phyloP scores from a whole-genome alignment of 2,113 vertebrate species.

The Piaya cayana region DNA sequence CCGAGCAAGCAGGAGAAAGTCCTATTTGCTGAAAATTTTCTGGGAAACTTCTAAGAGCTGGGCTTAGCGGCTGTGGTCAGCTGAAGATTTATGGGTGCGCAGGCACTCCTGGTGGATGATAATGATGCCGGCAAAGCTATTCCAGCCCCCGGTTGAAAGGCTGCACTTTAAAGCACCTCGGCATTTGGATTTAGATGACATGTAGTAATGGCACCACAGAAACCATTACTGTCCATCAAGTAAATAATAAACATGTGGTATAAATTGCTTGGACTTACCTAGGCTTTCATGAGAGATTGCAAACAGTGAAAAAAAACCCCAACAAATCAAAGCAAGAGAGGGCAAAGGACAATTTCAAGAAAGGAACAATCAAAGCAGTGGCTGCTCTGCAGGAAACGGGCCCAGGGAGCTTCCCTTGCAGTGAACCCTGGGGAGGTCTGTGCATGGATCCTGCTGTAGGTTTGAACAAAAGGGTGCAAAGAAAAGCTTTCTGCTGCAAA shows the following conservation, averaged over 20 bases:
- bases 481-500: neutral
- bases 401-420: neutral
- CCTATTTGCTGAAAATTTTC: neutral
- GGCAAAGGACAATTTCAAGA: neutral
- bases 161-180: constrained; percentile 36
- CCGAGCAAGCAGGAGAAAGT: neutral
- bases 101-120: neutral
- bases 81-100: accelerated
- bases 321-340: neutral
- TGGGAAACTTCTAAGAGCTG: neutral
- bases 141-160: neutral
- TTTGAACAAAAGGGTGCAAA: neutral
- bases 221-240: constrained; percentile 48
- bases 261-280: neutral
- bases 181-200: constrained; percentile 1
- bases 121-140: neutral
- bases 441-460: accelerated
- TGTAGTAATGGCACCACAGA: neutral
- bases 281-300: neutral
- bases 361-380: neutral
- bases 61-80: neutral
- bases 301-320: neutral
- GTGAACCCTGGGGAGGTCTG: accelerated
- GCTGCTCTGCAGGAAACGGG: neutral
- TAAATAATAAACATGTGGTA: neutral